Percentiles rank a stretch among this genome's conserved stretches.
phyloP scores from a whole-genome alignment of 2,113 vertebrate genomes.

The Ceuthmochares aereus region DNA sequence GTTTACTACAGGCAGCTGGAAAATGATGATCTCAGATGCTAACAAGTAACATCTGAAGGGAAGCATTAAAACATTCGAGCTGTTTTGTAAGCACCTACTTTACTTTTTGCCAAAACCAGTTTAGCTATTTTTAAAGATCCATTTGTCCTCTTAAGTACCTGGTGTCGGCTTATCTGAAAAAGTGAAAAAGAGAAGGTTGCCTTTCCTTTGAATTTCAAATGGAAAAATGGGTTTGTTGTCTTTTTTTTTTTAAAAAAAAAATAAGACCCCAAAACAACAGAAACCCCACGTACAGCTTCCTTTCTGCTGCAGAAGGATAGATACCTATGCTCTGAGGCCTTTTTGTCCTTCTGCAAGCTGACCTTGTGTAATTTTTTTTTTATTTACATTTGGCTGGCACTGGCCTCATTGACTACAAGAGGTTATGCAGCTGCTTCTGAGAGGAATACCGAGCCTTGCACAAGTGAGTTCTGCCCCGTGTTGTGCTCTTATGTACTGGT shows the following conservation, averaged over 20 bases:
- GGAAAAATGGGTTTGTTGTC: neutral
- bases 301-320: neutral
- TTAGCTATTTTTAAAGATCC: neutral
- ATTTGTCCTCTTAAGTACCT: neutral
- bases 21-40: constrained; percentile 64
- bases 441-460: neutral
- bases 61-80: neutral
- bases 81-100: constrained; percentile 68
- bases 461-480: neutral
- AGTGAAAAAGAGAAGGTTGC: neutral
- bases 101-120: neutral
- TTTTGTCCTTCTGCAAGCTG: neutral
- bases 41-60: constrained; percentile 68
- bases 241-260: no score
- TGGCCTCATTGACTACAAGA: neutral
- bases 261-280: neutral
- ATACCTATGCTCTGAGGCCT: neutral
- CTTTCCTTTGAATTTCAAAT: neutral
- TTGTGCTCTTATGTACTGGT: neutral
- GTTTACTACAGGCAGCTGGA: constrained; percentile 67
- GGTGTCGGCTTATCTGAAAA: neutral
- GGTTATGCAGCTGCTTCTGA: neutral
- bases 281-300: neutral
- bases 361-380: constrained; percentile 47
- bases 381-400: constrained; percentile 26